Base-by-base conservation (phyloP, 1,140 invertebrate species). In the Cherax quadricarinatus region DNA sequence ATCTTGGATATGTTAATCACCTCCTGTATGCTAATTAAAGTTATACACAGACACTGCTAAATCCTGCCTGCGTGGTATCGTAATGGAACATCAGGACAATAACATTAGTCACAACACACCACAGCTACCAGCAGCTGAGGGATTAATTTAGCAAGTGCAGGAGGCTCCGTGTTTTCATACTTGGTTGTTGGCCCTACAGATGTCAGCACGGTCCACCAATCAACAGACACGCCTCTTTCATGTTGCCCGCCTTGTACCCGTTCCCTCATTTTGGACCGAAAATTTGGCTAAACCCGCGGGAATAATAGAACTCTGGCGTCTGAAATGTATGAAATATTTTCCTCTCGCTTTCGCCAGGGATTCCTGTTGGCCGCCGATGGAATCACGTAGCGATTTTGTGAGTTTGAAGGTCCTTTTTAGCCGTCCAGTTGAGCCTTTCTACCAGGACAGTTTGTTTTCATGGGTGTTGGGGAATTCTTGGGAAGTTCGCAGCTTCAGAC, bases 131-230 rank as follows among this genome's bases (percentile, higher is more conserved):
- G 48, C 78, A 14, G n/a, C 75, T 3, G n/a, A 24, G 18, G 62
- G 82, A 62, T 85, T 90, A 90, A 90, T 90, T 90, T 90, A 85
- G 88, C 88, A 80, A 85, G 88, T 90, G 81, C 30, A 51, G 88
- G 80, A 30, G 53, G 79, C 48, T 70, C 57, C 60, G 51, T 84
- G 88, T 90, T 90, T 75, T 90, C 88, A 57, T 78, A 83, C 62
- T 62, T 57, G n/a, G 66, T 66, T 73, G 78, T 90, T 90, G 81
- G 88, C 81, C 81, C 66, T 84, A 90, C 88, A 90, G 88, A 90
- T 90, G 88, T 90, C 88, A 78, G 88, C 81, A 84, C 80, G 5
- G 81, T 60, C 88, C 81, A 83, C 88, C 88, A 90, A 90, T 90
- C 88, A 90, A 60, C 9, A 24, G 88, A 73, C 88, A 84, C 88